Evolutionary conservation across 2,797 vertebrate species (phyloP), one percentile per base, ranked within the genome.

Genomic region (Oryzias dopingdopingensis): DNA sequence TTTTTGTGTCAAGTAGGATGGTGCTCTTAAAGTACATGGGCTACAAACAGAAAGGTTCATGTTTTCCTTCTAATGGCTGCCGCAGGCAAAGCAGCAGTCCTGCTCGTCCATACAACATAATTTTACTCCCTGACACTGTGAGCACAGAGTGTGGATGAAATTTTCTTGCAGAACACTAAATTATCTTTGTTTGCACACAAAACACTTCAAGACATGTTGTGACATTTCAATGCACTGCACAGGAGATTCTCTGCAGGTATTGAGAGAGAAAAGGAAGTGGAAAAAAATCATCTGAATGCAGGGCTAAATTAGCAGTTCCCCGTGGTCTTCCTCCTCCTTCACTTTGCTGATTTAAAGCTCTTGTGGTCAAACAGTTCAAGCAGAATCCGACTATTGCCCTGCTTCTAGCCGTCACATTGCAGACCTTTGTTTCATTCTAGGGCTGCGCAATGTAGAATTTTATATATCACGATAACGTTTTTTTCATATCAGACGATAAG

Each of bases 141-240:
- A 69, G 74, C 67, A 80, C 74, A 79, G 70, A 72, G 51, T 59
- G 58, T 56, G 68, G 61, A 68, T 63, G 65, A 66, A 68, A 37
- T 37, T 74, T 85, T 74, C 63, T 54, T 75, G 61, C 59, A 75
- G 45, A 70, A 65, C 42, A 14, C 49, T 29, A 52, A 74, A 84
- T 82, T 80, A 80, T 86, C 81, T 84, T 79, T 79, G 68, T 82
- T 80, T 86, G 77, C 67, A 79, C 74, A 70, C 41, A 23, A 66
- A 49, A 73, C 58, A 73, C 32, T 14, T 14, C 46, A 65, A 63
- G 32, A 12, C 17, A 42, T 56, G 59, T 48, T 42, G 29, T 64
- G 14, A 67, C 47, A 49, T 84, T 76, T 60, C 52, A 49, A 14
- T 26, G 52, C 45, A 46, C 44, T 74, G 72, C 72, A 62, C 65